A percentile compares a stretch with the other conserved stretches of the same genome.
Evolutionary conservation across 2,888 invertebrate genomes (phyloP).

Genomic region (Agriopis leucophaearia): DNA sequence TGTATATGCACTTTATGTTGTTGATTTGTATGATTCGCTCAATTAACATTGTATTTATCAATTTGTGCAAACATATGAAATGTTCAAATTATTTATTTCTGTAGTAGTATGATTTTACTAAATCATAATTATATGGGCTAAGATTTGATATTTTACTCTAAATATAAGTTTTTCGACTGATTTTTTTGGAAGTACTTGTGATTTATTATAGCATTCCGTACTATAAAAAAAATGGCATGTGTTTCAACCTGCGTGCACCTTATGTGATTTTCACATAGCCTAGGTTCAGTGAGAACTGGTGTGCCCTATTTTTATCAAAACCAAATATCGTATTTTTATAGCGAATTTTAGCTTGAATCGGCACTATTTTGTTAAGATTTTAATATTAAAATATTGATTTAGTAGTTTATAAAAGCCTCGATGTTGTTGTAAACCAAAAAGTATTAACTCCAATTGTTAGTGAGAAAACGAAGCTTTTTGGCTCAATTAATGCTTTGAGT

Average conservation of each 20-base stretch:
- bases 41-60: background rate
- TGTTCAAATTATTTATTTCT: no score
- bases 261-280: background rate
- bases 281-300: no score
- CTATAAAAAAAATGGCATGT: background rate
- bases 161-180: conserved; percentile 1
- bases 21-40: conserved; percentile 7
- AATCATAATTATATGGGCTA: background rate
- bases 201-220: conserved; percentile 3
- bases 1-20: background rate
- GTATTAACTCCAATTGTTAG: background rate
- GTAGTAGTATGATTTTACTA: background rate
- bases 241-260: background rate
- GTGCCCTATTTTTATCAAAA: background rate
- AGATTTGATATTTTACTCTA: background rate
- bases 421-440: background rate
- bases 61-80: no score
- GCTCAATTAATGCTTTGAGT: no score
- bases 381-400: background rate
- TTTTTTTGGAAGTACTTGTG: conserved; percentile 7
- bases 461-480: background rate
- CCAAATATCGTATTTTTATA: conserved; percentile 16
- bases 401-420: background rate
- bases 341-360: conserved; percentile 6
- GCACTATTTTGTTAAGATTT: conserved; percentile 3